A percentile compares a stretch with the other conserved stretches of the same genome.
Evolutionary conservation across 1,140 invertebrate genomes (phyloP).

Genomic region (Anadara kagoshimensis): DNA sequence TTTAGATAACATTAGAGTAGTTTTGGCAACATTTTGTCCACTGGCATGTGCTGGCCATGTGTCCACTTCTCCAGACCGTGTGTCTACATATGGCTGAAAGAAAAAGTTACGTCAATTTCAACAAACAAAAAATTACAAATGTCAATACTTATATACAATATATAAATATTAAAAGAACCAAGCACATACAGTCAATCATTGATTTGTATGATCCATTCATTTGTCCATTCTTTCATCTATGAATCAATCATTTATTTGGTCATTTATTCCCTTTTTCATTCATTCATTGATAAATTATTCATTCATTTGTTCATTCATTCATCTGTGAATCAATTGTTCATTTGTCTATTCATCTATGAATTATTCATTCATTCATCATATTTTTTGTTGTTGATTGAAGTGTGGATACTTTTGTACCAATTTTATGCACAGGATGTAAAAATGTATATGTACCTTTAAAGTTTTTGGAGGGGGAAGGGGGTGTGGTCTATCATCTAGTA

Average conservation of each 20-base stretch:
- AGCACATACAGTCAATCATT: not conserved
- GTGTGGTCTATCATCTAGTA: constrained; percentile 55
- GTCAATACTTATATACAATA: not conserved
- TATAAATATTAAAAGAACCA: not conserved
- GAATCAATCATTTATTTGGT: too few species aligned
- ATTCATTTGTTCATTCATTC: too few species aligned
- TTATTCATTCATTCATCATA: too few species aligned
- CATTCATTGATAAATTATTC: too few species aligned
- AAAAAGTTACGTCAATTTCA: not conserved
- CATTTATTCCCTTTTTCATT: too few species aligned
- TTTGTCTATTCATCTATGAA: too few species aligned
- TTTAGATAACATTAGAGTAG: constrained; percentile 64
- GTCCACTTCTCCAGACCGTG: constrained; percentile 69
- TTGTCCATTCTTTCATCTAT: too few species aligned
- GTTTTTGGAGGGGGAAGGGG: constrained; percentile 63
- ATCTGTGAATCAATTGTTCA: too few species aligned
- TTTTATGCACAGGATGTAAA: too few species aligned
- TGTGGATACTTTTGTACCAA: too few species aligned
- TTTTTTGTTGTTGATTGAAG: too few species aligned
- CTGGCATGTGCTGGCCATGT: constrained; percentile 74
- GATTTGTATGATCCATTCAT: too few species aligned
- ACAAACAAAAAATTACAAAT: not conserved
- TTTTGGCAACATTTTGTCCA: constrained; percentile 56
- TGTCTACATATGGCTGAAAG: constrained; percentile 69
- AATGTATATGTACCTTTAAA: constrained; percentile 57